Conservation (phyloP, 2,113 vertebrate species). For the Isichthys henryi region DNA sequence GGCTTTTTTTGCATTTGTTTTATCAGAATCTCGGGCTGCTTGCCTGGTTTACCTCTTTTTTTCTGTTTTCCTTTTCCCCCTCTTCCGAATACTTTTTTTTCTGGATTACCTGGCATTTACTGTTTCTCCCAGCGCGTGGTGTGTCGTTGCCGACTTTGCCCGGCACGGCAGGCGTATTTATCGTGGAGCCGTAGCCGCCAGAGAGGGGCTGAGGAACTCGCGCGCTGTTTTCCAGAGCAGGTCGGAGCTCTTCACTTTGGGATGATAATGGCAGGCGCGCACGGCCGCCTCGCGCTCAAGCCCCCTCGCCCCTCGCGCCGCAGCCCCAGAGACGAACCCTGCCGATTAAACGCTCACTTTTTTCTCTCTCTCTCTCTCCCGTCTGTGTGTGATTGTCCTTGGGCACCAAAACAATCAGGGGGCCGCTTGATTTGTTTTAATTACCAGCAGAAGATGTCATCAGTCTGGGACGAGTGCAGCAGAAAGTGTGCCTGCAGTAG, state of each 20-base stretch:
- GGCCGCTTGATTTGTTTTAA: slow-evolving; percentile 99
- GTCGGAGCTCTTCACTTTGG: slow-evolving; percentile 73
- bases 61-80: slow-evolving; percentile 3
- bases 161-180: slow-evolving; percentile 77
- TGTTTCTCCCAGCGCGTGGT: slow-evolving; percentile 68
- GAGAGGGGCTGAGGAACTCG: slow-evolving; percentile 65
- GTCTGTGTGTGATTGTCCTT: slow-evolving; percentile 87
- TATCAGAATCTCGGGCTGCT: slow-evolving; percentile 75
- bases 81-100: slow-evolving; percentile 48
- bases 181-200: slow-evolving; percentile 63
- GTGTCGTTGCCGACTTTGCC: slow-evolving; percentile 68
- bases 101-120: slow-evolving; percentile 54
- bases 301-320: slow-evolving; percentile 81
- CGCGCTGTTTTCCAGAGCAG: slow-evolving; percentile 55
- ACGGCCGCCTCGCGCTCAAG: slow-evolving; percentile 73
- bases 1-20: slow-evolving; percentile 62
- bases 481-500: slow-evolving; percentile 85
- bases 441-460: slow-evolving; percentile 91
- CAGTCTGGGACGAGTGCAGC: slow-evolving; percentile 91
- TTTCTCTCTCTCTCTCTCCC: not conserved
- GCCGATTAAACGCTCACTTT: slow-evolving; percentile 85
- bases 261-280: slow-evolving; percentile 85
- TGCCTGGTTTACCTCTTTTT: slow-evolving; percentile 70
- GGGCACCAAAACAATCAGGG: slow-evolving; percentile 99
- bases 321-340: slow-evolving; percentile 80